Evolutionary conservation across 2,113 vertebrate species (phyloP), one percentile per base, ranked within the genome.

Genomic region (Triplophysa dalaica): DNA sequence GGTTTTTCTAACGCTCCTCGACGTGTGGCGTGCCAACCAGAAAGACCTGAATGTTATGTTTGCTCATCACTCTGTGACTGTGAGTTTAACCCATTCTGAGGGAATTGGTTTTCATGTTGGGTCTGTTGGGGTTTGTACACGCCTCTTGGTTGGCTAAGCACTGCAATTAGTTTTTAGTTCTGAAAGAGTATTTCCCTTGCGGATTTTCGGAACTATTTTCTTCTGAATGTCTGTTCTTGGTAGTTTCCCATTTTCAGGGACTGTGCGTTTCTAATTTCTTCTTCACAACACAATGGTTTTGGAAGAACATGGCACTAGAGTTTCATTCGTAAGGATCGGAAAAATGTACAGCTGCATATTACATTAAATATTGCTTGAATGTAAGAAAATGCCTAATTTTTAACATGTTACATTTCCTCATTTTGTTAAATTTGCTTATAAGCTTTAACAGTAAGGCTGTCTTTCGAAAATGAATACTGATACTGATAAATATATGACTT

Each of bases 91-190:
- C 73, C 56, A 63, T 75, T 14, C 72, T 48, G 41, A 41, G 58
- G 73, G 58, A 75, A 75, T 75, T 75, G 73, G 73, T 48, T 75
- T 75, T 75, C 58, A 63, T 63, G 56, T 73, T 73, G 29, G 70
- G 70, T 73, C 52, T 14, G 52, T 29, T 63, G 73, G 16, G 70
- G 73, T 75, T 63, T 11, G 21, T 48, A 58, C 60, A 8, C 14
- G 5, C 22, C 41, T 75, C 72, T 63, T 75, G 73, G 41, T 75
- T 62, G 73, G 73, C 22, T 63, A 75, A 75, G 73, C 73, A 75
- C 50, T 75, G 73, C 58, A 63, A 75, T 75, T 75, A 75, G 73
- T 63, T 63, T 75, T 48, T 29, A 75, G 58, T 63, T 75, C 73
- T 48, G 41, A 75, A 75, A 48, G 16, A 48, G 60, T 75, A 75